phyloP scores from a whole-genome alignment of 2,888 invertebrate species.

The Ichneumon xanthorius region DNA sequence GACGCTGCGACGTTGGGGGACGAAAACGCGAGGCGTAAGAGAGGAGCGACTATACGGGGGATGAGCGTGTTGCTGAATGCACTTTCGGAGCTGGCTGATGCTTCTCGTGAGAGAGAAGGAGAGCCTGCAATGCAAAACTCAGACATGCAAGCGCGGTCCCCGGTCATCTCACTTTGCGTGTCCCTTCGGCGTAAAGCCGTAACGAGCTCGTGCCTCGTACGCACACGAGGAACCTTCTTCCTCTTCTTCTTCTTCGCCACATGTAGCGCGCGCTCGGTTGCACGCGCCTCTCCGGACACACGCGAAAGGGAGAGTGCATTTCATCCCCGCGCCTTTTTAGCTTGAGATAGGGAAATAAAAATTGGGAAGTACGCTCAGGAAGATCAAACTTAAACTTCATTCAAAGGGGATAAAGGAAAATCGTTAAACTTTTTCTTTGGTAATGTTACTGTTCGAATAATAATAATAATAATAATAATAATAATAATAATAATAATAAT shows the following conservation, averaged over 20 bases:
- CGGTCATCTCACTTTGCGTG: constrained; percentile 71
- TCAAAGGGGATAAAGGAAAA: too few species aligned
- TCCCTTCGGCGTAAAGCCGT: constrained; percentile 69
- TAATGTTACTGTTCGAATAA: too few species aligned
- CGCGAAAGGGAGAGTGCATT: constrained; percentile 51
- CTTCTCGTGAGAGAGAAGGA: constrained; percentile 32
- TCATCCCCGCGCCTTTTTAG: background rate
- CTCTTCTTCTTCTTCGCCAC: background rate
- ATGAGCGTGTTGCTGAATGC: constrained; percentile 44
- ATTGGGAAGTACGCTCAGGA: background rate
- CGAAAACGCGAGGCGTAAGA: constrained; percentile 20
- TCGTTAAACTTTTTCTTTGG: too few species aligned
- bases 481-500: too few species aligned
- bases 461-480: too few species aligned
- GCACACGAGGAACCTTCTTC: constrained; percentile 12
- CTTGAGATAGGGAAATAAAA: background rate
- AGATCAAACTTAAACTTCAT: background rate
- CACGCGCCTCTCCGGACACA: constrained; percentile 22
- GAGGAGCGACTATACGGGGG: constrained; percentile 29
- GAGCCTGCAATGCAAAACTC: constrained; percentile 29
- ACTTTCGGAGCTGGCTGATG: constrained; percentile 4
- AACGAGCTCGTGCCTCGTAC: constrained; percentile 65
- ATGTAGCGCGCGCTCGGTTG: constrained; percentile 24
- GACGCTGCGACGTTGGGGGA: constrained; percentile 4
- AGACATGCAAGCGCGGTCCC: constrained; percentile 41